Base-by-base conservation (phyloP, 2,888 invertebrate species). In the Drosophila pseudotalamancana region DNA sequence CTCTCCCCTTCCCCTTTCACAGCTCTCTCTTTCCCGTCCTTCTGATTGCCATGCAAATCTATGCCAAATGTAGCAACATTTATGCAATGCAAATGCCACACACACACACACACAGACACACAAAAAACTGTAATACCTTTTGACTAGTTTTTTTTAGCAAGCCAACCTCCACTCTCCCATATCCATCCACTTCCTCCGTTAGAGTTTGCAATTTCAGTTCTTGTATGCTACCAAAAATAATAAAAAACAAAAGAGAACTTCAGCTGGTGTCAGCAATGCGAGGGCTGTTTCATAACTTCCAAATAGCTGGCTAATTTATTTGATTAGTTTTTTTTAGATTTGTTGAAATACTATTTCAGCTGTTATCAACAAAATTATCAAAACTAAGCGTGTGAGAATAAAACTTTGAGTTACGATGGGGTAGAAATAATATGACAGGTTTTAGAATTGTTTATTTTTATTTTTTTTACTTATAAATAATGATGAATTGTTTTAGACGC, bases 11-110 rank as follows among this genome's bases (percentile, higher is more conserved):
- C 9, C 16, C 23, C 6, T 25, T 21, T 11, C 35, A 14, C 12
- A 8, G 4, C n/a, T n/a, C 23, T 29, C 29, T n/a, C 25, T 8
- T 9, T 1, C 27, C 11, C 25, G 11, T 29, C n/a, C n/a, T 29
- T 21, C 59, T 45, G 70, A 83, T 83, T 83, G 66, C 74, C 72
- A 83, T 83, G 83, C 83, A 83, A 83, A 83, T 83, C 83, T 83
- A 83, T 83, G 83, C 86, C 83, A 76, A 83, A 72, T 67, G 65
- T 66, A 59, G 76, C 70, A 63, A 74, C 86, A 86, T 80, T 85
- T 74, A 72, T 85, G 85, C 82, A 64, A 75, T 63, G 39, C 50
- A 63, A 65, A 56, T 42, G 62, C 40, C 51, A 45, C 55, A 46
- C 55, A 66, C 48, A 46, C 59, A 40, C 49, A 61, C 48, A 40